These are phyloP conservation scores for Seira ritae DNA, from an alignment of 2,888 invertebrate species.

Conservation along the genomic window DNA sequence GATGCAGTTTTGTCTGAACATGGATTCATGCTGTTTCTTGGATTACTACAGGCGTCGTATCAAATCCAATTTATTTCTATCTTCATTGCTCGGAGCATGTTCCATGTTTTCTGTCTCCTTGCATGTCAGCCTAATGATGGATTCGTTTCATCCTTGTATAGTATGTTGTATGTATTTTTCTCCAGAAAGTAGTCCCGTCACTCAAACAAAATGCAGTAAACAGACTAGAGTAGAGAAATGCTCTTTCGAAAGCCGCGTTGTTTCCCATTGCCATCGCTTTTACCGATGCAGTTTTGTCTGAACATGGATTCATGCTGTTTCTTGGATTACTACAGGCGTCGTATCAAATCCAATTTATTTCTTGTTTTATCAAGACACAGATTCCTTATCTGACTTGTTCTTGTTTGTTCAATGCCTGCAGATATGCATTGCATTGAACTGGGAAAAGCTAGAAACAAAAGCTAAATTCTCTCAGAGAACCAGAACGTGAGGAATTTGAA, in stretches of 20 bases:
- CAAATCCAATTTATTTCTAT: constrained; percentile 53
- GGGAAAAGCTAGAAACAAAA: constrained; percentile 25
- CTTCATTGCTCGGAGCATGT: too few species aligned
- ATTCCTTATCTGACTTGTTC: constrained; percentile 26
- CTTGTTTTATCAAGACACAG: constrained; percentile 9
- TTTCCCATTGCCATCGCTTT: too few species aligned
- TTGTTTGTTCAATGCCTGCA: constrained; percentile 7
- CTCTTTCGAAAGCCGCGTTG: not conserved
- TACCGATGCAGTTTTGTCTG: not conserved
- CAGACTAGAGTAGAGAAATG: not conserved
- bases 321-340: constrained; percentile 6
- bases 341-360: constrained; percentile 52
- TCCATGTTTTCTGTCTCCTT: too few species aligned
- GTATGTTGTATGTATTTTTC: not conserved
- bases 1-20: not conserved
- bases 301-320: constrained; percentile 29
- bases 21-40: constrained; percentile 30
- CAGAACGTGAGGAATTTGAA: constrained; percentile 28
- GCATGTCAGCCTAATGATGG: constrained; percentile 53
- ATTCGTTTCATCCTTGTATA: constrained; percentile 37
- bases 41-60: not conserved
- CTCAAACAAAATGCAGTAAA: constrained; percentile 34
- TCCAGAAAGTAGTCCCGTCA: constrained; percentile 51
- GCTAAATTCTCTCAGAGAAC: too few species aligned
- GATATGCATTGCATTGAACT: not conserved